Evolutionary conservation across 2,888 invertebrate species (phyloP), one percentile per base, ranked within the genome.

Genomic region (Stratiomys singularior): DNA sequence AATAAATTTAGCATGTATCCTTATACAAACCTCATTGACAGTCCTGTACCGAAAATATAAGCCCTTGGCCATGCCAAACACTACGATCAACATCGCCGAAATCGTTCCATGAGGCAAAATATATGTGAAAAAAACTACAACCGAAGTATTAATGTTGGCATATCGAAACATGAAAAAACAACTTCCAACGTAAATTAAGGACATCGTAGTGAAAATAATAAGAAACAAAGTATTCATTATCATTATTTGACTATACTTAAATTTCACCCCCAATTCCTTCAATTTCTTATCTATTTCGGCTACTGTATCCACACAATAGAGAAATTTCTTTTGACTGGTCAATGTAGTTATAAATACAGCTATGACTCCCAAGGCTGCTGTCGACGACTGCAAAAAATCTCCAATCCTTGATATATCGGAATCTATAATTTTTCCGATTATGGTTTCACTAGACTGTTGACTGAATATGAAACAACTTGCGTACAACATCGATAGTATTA

Each of bases 341-440:
- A 60, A 4, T 1, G 44, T 37, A 13, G 23, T 13, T 13, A 58
- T 7, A n/a, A 74, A 58, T 15, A 85, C 85, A 3, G 85, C 84
- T 0, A 82, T 82, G 1, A 85, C 83, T 0, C 85, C 85, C 44
- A 85, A 82, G 1, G 86, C 80, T 1, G 85, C 86, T 69, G 83
- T 85, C 60, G 84, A 84, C 56, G 84, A 84, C 79, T 86, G 86
- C 80, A 86, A 71, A 0, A 84, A 85, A 81, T 86, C 84, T 1
- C 86, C 86, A 4, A 85, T 80, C 28, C 82, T 83, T 1, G 87
- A 84, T 76, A 86, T 84, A 30, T 85, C 83, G 0, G 86, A 85
- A 78, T 84, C 84, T 66, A 86, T 83, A 56, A 86, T 85, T 69
- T 86, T 86, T 0, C 85, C 85, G 15, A 86, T 84, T 15, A 86